Conservation (phyloP, 2,113 vertebrate genomes). For the Sylvietta virens region DNA sequence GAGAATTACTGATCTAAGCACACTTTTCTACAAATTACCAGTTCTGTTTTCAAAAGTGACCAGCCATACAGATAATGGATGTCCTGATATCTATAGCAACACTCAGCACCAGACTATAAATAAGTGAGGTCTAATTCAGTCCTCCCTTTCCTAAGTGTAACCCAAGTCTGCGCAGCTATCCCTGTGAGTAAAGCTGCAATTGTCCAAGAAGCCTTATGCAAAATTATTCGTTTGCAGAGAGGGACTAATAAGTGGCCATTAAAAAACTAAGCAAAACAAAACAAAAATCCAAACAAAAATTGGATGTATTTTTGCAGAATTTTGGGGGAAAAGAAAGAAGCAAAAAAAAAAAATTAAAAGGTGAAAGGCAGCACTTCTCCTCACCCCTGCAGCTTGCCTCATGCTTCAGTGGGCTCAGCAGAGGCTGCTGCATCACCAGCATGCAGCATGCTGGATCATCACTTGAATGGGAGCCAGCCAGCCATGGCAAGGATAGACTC, state of each 20-base stretch:
- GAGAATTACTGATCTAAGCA: background rate
- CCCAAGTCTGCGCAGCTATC: background rate
- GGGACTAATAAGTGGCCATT: background rate
- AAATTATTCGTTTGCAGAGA: background rate
- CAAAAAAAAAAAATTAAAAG: background rate
- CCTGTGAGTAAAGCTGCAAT: background rate
- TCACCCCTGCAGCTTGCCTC: background rate
- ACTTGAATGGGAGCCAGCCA: conserved; percentile 46
- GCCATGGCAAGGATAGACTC: conserved; percentile 19
- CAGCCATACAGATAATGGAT: background rate
- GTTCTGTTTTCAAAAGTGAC: background rate
- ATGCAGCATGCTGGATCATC: background rate
- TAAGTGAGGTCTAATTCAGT: background rate
- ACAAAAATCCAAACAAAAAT: background rate
- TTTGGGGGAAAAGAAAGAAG: background rate
- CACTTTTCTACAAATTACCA: background rate
- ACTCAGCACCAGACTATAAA: background rate
- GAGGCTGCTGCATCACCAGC: background rate
- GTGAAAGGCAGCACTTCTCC: background rate
- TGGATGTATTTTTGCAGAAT: background rate
- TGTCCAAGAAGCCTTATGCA: background rate
- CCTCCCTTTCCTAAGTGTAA: background rate
- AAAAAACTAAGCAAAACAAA: background rate
- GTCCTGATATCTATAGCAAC: background rate
- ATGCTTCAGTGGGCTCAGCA: background rate